phyloP scores from a whole-genome alignment of 92 coral and sea anemone species.

The Zoanthus sociatus region DNA sequence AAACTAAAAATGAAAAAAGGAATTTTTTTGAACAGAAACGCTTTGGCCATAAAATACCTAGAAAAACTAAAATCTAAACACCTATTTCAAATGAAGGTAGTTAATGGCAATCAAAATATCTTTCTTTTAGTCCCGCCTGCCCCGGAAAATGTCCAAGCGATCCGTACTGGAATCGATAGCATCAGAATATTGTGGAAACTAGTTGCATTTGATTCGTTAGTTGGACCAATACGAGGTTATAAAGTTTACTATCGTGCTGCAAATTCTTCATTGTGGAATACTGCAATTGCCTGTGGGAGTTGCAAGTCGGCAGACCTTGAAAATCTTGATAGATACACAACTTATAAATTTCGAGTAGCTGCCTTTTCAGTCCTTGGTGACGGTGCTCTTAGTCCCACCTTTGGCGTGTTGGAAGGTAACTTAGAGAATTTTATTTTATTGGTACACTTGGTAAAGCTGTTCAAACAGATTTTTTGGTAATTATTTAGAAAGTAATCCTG shows the following conservation, averaged over 20 bases:
- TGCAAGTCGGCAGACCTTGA: constrained; percentile 22
- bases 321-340: background rate
- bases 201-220: constrained; percentile 1
- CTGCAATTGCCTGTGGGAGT: constrained; percentile 20
- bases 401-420: constrained; percentile 41
- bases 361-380: constrained; percentile 25
- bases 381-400: constrained; percentile 18
- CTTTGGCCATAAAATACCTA: background rate
- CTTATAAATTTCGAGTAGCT: constrained; percentile 36
- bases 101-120: background rate
- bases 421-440: background rate
- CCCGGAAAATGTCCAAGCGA: constrained; percentile 35
- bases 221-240: constrained; percentile 27
- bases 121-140: background rate
- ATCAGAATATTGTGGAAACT: constrained; percentile 23
- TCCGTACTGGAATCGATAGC: constrained; percentile 39
- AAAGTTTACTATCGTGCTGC: constrained; percentile 25
- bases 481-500: too few relatives aligned
- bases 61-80: background rate
- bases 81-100: background rate
- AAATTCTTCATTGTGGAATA: constrained; percentile 12
- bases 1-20: background rate
- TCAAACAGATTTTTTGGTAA: background rate
- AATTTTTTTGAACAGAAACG: background rate
- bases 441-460: background rate